phyloP scores from a whole-genome alignment of 2,113 vertebrate genomes.

The Salminus brasiliensis region DNA sequence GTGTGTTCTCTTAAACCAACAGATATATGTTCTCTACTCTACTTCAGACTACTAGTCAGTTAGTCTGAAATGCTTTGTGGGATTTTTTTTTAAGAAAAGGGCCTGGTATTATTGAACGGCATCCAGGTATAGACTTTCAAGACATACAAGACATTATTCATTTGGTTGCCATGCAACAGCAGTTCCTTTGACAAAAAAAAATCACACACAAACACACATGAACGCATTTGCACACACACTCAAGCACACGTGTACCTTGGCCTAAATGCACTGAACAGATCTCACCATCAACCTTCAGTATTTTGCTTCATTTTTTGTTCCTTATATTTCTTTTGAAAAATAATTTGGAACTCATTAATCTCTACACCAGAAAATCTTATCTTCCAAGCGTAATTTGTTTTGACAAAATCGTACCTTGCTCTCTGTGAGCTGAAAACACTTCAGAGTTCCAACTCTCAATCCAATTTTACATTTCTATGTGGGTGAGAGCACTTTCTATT shows the following conservation, averaged over 20 bases:
- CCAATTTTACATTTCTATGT: constrained; percentile 57
- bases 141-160: constrained; percentile 5
- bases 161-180: constrained; percentile 34
- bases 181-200: background rate
- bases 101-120: background rate
- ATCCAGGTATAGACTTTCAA: background rate
- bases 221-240: background rate
- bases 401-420: constrained; percentile 2
- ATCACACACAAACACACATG: background rate
- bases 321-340: background rate
- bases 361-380: background rate
- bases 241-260: background rate
- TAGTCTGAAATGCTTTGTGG: background rate
- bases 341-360: background rate
- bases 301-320: too few species aligned
- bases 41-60: background rate
- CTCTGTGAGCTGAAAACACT: constrained; percentile 52
- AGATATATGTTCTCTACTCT: constrained; percentile 4
- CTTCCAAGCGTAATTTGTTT: background rate
- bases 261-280: background rate
- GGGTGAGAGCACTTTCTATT: constrained; percentile 53
- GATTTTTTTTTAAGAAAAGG: background rate
- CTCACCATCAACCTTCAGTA: too few species aligned
- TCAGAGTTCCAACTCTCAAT: constrained; percentile 54
- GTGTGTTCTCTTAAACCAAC: constrained; percentile 28